These are phyloP conservation scores for Thalassoma bifasciatum DNA, from an alignment of 2,113 vertebrate species.

Conservation along the genomic window DNA sequence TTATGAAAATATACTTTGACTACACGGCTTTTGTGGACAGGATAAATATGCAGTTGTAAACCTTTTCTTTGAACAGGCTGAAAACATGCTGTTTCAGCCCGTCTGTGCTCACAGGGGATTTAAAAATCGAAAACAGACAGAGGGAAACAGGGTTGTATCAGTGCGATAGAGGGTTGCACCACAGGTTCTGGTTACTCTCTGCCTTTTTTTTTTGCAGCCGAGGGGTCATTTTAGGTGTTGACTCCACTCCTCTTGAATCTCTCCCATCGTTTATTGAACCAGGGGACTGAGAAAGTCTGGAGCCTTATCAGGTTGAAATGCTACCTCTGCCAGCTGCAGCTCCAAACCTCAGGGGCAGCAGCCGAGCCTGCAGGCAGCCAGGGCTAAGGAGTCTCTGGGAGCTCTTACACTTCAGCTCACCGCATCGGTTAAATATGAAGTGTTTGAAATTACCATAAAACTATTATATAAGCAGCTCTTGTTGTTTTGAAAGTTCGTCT, in stretches of 20 bases:
- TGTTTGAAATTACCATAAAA: slow-evolving; percentile 20
- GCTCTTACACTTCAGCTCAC: slow-evolving; percentile 21
- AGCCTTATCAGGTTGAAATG: slow-evolving; percentile 56
- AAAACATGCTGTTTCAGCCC: not conserved
- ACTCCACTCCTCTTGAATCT: slow-evolving; percentile 36
- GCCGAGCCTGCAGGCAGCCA: slow-evolving; percentile 20
- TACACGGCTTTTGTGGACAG: slow-evolving; percentile 1
- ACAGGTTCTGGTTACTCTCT: not conserved
- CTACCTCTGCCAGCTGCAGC: slow-evolving; percentile 36
- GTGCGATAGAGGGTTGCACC: slow-evolving; percentile 10
- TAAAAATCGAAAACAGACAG: not conserved
- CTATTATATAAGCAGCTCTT: not conserved
- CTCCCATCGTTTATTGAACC: slow-evolving; percentile 34
- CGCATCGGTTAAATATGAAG: slow-evolving; percentile 1
- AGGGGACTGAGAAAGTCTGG: slow-evolving; percentile 30
- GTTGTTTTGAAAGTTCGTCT: not conserved
- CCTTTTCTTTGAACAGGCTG: not conserved
- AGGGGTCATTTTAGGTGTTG: slow-evolving; percentile 36
- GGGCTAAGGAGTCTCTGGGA: slow-evolving; percentile 11
- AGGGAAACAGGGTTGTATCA: not conserved
- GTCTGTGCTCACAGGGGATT: not conserved
- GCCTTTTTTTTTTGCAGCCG: slow-evolving; percentile 3
- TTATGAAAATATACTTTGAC: not conserved
- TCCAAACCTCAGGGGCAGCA: slow-evolving; percentile 17
- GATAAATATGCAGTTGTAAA: not conserved